Evolutionary conservation across 2,797 vertebrate species (phyloP).

Genomic region (Sciurus carolinensis): DNA sequence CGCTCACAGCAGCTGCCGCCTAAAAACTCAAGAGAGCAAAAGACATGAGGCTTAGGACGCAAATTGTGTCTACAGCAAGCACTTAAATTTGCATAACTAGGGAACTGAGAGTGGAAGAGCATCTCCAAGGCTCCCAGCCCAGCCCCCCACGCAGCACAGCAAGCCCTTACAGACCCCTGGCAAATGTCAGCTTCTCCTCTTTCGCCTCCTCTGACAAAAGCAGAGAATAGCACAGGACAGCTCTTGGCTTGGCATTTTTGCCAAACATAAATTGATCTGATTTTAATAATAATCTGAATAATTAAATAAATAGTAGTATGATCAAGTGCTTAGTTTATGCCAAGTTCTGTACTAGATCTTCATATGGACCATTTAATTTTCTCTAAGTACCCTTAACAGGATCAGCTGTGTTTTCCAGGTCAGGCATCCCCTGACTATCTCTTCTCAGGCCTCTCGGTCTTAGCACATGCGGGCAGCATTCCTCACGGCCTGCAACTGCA

Average conservation of each 20-base stretch:
- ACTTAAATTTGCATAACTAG: not conserved
- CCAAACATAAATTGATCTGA: not conserved
- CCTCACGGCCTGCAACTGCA: not conserved
- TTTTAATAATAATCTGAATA: not conserved
- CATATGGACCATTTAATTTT: not conserved
- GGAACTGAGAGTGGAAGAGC: not conserved
- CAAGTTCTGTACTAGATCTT: not conserved
- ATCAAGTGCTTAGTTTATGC: not conserved
- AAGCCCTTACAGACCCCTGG: not conserved
- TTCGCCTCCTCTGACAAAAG: not conserved
- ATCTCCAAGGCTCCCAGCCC: not conserved
- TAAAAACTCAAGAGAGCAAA: not conserved
- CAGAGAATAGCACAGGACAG: not conserved
- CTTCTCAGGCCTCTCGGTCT: not conserved
- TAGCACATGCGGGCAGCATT: not conserved
- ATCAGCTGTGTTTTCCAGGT: not conserved
- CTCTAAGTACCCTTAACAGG: not conserved
- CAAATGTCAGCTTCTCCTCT: not conserved
- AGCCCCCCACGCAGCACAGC: not conserved
- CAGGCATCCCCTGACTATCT: not conserved
- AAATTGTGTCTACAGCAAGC: not conserved
- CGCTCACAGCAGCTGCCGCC: not conserved
- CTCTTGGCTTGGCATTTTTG: not conserved
- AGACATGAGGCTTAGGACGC: not conserved
- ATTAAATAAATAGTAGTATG: conserved; percentile 8